phyloP scores from a whole-genome alignment of 2,888 invertebrate genomes.

The Sarcophaga subvicina region DNA sequence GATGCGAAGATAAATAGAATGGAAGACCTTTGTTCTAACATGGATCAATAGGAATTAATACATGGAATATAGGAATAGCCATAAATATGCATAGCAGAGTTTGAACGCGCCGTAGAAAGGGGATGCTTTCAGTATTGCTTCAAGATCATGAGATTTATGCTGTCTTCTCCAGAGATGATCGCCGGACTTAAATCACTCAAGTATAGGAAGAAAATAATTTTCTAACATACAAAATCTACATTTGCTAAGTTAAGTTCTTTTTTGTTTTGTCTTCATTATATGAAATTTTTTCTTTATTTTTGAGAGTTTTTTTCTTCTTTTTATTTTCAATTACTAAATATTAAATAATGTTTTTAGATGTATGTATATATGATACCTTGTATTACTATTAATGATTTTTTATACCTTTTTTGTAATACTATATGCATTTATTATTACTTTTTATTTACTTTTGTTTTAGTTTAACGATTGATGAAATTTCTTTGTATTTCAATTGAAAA shows the following conservation, averaged over 20 bases:
- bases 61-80: too few species aligned
- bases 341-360: conserved; percentile 14
- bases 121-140: too few species aligned
- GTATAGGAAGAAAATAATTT: too few species aligned
- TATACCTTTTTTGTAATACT: neutral
- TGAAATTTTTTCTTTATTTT: conserved; percentile 74
- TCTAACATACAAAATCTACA: neutral
- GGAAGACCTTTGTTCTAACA: too few species aligned
- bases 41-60: too few species aligned
- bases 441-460: conserved; percentile 15
- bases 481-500: conserved; percentile 2
- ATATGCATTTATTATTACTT: neutral
- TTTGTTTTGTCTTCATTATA: conserved; percentile 70
- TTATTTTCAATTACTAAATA: conserved; percentile 56
- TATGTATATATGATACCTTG: conserved; percentile 52
- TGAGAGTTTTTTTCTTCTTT: conserved; percentile 52
- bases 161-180: too few species aligned
- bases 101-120: too few species aligned
- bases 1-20: too few species aligned
- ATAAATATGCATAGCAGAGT: too few species aligned
- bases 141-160: too few species aligned
- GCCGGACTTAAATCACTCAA: too few species aligned
- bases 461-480: conserved; percentile 48
- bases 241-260: neutral
- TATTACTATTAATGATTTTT: conserved; percentile 54